Conservation (phyloP, 1,140 invertebrate species). For the Drosophila lini region DNA sequence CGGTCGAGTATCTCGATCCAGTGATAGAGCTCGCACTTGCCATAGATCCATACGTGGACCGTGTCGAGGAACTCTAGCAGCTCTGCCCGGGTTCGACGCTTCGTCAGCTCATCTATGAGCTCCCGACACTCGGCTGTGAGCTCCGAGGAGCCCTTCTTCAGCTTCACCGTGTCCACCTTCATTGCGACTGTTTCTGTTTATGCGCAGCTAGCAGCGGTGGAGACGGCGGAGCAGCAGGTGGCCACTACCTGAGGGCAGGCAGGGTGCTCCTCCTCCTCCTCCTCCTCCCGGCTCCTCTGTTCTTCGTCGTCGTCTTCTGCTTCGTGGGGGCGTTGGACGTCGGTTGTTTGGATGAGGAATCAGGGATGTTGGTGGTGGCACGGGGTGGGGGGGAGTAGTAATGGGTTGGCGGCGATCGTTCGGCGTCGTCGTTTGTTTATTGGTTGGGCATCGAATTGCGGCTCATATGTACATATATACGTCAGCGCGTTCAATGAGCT, state of each 20-base stretch:
- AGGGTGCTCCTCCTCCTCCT: constrained; percentile 26
- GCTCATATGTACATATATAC: constrained; percentile 40
- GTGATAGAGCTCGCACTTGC: constrained; percentile 96
- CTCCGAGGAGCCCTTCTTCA: constrained; percentile 95
- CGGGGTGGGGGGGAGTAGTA: background rate
- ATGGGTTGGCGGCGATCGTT: background rate
- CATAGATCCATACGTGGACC: constrained; percentile 94
- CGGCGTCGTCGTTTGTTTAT: constrained; percentile 24
- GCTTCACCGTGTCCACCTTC: constrained; percentile 94
- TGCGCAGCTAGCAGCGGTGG: background rate
- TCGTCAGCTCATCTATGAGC: constrained; percentile 91
- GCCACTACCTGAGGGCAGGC: constrained; percentile 32
- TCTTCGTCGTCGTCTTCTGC: background rate
- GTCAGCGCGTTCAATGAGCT: constrained; percentile 58
- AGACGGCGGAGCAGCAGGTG: constrained; percentile 34
- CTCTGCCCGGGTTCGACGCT: constrained; percentile 88
- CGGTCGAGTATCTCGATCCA: constrained; percentile 95
- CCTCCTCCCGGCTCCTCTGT: constrained; percentile 6
- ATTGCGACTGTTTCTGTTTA: constrained; percentile 85
- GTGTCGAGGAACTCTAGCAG: constrained; percentile 90
- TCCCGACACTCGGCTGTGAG: constrained; percentile 93
- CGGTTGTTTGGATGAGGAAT: background rate
- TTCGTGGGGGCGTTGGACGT: background rate
- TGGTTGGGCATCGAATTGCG: constrained; percentile 45
- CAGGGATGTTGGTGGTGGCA: background rate